Percentiles rank a stretch among this genome's conserved stretches.
Conservation (phyloP, 2,797 vertebrate genomes). For the Tympanoctomys barrerae region DNA sequence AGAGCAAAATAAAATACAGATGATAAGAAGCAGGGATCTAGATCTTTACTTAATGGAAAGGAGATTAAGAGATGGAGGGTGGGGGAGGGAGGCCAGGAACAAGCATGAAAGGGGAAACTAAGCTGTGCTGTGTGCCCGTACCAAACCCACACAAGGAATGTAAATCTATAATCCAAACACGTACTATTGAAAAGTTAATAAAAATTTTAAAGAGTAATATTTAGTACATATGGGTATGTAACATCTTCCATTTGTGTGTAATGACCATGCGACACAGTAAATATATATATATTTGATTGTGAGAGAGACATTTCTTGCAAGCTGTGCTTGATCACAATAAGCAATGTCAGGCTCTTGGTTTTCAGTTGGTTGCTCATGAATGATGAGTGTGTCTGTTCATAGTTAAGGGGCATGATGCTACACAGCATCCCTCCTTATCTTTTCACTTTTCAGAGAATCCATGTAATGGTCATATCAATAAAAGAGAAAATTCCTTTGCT, state of each 20-base stretch:
- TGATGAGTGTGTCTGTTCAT: conserved; percentile 22
- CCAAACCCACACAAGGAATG: neutral
- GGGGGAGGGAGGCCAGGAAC: neutral
- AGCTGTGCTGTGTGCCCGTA: neutral
- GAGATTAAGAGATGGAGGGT: neutral
- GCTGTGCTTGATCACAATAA: conserved; percentile 53
- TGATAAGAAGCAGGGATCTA: neutral
- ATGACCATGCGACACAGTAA: neutral
- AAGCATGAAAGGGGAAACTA: neutral
- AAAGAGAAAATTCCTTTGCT: conserved; percentile 61
- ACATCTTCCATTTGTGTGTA: neutral
- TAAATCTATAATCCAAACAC: neutral
- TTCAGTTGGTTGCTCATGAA: conserved; percentile 65
- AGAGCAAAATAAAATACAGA: neutral
- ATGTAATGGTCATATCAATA: conserved; percentile 59
- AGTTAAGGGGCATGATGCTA: conserved; percentile 52
- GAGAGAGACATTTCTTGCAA: conserved; percentile 7
- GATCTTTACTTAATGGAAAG: neutral
- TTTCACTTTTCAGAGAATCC: conserved; percentile 53
- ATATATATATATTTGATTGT: conserved; percentile 46
- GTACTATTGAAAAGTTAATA: neutral
- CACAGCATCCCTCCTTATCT: neutral
- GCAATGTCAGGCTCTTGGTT: neutral
- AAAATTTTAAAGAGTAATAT: neutral
- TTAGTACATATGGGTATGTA: neutral